These are phyloP conservation scores for Malurus splendens DNA, from an alignment of 2,797 vertebrate species.

Conservation along the genomic window DNA sequence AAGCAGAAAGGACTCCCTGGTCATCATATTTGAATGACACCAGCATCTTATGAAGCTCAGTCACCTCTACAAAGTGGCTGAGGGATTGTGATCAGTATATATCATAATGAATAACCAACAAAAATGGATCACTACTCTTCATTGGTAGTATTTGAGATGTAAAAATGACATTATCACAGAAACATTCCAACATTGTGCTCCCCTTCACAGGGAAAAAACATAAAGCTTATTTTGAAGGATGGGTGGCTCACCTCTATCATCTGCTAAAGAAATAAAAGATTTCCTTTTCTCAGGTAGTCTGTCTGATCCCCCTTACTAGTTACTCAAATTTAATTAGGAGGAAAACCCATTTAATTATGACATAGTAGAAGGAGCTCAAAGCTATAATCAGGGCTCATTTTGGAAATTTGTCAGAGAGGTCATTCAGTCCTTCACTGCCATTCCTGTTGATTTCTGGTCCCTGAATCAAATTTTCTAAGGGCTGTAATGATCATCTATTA, in stretches of 20 bases:
- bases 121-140: not conserved
- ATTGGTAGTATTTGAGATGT: not conserved
- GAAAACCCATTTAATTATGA: not conserved
- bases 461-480: not conserved
- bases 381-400: not conserved
- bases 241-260: not conserved
- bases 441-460: not conserved
- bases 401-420: constrained; percentile 8
- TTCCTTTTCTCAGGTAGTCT: not conserved
- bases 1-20: not conserved
- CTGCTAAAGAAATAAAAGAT: not conserved
- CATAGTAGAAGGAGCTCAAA: not conserved
- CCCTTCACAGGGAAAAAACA: not conserved
- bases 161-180: not conserved
- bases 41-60: not conserved
- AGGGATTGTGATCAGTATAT: not conserved
- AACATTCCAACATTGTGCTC: not conserved
- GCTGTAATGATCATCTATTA: not conserved
- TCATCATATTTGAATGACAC: rapidly evolving
- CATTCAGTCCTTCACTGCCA: not conserved
- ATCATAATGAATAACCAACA: not conserved
- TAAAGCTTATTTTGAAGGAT: not conserved
- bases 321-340: not conserved
- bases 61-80: not conserved
- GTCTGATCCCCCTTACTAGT: not conserved